Evolutionary conservation across 2,888 invertebrate species (phyloP), one percentile per base, ranked within the genome.

Genomic region (Drosophila mimica): DNA sequence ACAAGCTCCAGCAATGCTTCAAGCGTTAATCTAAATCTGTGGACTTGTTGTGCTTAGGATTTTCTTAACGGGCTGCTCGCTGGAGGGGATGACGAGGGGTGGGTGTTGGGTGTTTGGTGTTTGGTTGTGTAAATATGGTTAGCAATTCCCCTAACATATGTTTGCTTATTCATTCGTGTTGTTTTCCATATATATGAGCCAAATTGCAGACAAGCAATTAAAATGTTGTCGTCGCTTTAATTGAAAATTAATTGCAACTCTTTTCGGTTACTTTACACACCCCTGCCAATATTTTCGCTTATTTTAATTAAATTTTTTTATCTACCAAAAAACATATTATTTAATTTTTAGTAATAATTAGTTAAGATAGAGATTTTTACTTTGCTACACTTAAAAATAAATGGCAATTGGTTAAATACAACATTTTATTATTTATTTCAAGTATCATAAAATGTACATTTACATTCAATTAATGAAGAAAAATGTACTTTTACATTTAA

Each of bases 231-330:
- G 71, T 70, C 67, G 60, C 70, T 79, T 76, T 81, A 91, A 91
- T 92, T 91, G 91, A 90, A 92, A 91, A 90, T 90, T 91, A 91
- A 92, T 91, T 91, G 84, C 68, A 79, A 60, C 58, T 69, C 46
- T 68, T 48, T 57, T 69, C 30, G 52, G 51, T 31, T 36, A 38
- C 48, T 28, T n/a, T 25, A 8, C 46, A 4, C 20, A 17, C 20
- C n/a, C 38, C 33, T 11, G 9, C 52, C 30, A 15, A 33, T 28
- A 20, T 36, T 4, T 40, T 33, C 0, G 1, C 51, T 48, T 46
- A 38, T 13, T 31, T 17, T 38, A 13, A 51, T 54, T 46, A n/a
- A 28, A 33, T 13, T 15, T 49, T 6, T 25, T 36, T 13, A 13
- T 13, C 25, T 11, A 52, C 3, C 25, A 33, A 13, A 15, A n/a